phyloP scores from a whole-genome alignment of 1,140 invertebrate species.

The Drosophila yakuba region DNA sequence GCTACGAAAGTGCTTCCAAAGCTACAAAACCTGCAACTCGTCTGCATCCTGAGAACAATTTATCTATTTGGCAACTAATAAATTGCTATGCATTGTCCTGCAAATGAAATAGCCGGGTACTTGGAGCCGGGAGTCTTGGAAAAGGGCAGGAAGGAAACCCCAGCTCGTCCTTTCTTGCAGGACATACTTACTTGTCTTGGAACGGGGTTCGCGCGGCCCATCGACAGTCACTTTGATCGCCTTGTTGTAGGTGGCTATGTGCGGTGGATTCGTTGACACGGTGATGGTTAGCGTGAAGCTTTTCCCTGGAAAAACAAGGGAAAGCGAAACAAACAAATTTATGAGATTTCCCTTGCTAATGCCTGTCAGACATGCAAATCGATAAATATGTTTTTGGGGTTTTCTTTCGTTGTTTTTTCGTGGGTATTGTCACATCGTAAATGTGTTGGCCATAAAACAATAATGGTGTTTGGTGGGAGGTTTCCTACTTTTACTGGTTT shows the following conservation, averaged over 20 bases:
- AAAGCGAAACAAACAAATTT: constrained; percentile 54
- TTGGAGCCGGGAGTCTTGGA: neutral
- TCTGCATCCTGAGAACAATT: constrained; percentile 46
- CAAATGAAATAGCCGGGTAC: constrained; percentile 35
- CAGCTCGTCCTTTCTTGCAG: constrained; percentile 33
- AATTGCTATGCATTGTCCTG: constrained; percentile 63
- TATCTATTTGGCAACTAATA: constrained; percentile 71
- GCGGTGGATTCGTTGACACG: constrained; percentile 95
- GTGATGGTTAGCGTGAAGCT: constrained; percentile 99
- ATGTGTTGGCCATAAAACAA: constrained; percentile 37
- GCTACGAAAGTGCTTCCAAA: neutral
- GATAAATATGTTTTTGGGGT: constrained; percentile 33
- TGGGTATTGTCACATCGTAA: constrained; percentile 73
- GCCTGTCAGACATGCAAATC: constrained; percentile 28
- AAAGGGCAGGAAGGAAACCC: neutral
- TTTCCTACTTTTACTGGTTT: neutral
- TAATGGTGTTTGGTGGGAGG: constrained; percentile 2
- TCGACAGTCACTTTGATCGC: constrained; percentile 99
- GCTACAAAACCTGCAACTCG: neutral
- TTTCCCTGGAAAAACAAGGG: constrained; percentile 90
- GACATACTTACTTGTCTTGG: constrained; percentile 96
- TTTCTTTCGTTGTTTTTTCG: constrained; percentile 17
- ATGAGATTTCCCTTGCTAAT: constrained; percentile 38
- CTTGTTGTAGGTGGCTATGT: constrained; percentile 98
- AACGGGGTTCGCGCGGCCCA: constrained; percentile 98